A percentile compares a stretch with the other conserved stretches of the same genome.
Evolutionary conservation across 1,140 invertebrate genomes (phyloP).

Genomic region (Drosophila arawakana): DNA sequence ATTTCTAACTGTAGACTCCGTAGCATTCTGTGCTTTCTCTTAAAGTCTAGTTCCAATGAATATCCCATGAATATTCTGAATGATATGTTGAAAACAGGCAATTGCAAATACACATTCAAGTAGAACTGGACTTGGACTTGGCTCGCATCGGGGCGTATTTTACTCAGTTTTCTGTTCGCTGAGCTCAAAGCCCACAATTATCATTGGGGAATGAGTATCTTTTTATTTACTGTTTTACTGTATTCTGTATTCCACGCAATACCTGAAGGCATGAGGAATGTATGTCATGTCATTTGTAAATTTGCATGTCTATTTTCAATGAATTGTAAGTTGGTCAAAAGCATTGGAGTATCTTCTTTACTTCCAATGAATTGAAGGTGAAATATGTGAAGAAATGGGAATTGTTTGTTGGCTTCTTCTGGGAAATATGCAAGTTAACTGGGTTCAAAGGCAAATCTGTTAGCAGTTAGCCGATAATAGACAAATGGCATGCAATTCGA

Average conservation of each 20-base stretch:
- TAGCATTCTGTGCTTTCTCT: constrained; percentile 9
- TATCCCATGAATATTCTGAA: constrained; percentile 10
- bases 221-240: neutral
- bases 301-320: constrained; percentile 75
- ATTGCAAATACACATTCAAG: constrained; percentile 5
- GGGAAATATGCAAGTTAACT: constrained; percentile 12
- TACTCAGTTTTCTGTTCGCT: constrained; percentile 19
- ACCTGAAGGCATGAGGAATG: constrained; percentile 7
- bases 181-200: constrained; percentile 57
- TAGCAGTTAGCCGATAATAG: constrained; percentile 17
- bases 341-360: constrained; percentile 1
- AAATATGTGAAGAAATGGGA: constrained; percentile 10
- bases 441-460: constrained; percentile 23
- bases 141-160: neutral
- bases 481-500: constrained; percentile 25
- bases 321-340: constrained; percentile 49
- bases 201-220: constrained; percentile 14
- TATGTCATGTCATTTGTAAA: constrained; percentile 72
- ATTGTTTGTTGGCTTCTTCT: constrained; percentile 13
- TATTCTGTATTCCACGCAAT: neutral
- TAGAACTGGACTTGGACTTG: neutral
- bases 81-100: constrained; percentile 35
- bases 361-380: neutral
- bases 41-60: neutral
- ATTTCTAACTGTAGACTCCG: neutral